A percentile compares a stretch with the other conserved stretches of the same genome.
Conservation (phyloP, 2,797 vertebrate species). For the Pogonophryne albipinna region DNA sequence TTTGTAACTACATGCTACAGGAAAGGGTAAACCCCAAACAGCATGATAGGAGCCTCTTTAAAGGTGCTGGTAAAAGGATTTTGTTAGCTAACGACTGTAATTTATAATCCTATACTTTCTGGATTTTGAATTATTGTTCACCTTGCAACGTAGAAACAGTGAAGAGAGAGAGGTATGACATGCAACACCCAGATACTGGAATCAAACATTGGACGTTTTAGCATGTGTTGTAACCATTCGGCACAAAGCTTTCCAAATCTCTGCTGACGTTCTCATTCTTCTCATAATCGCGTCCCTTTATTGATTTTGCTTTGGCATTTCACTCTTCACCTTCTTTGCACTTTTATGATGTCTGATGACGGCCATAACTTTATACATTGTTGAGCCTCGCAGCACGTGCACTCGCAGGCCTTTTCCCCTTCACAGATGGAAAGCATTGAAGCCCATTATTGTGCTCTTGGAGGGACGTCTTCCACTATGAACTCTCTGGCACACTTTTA, state of each 20-base stretch:
- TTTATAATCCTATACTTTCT: too few relatives aligned
- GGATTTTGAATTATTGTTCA: too few relatives aligned
- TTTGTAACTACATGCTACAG: too few relatives aligned
- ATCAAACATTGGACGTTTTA: too few relatives aligned
- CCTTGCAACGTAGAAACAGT: too few relatives aligned
- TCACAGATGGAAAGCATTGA: slow-evolving; percentile 88
- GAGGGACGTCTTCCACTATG: slow-evolving; percentile 85
- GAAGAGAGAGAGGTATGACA: too few relatives aligned
- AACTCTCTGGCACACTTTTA: slow-evolving; percentile 90
- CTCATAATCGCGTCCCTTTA: slow-evolving; percentile 14
- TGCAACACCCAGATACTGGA: too few relatives aligned
- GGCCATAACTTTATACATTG: slow-evolving; percentile 76
- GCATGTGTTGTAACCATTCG: too few relatives aligned
- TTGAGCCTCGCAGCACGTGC: slow-evolving; percentile 80
- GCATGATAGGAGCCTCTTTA: too few relatives aligned
- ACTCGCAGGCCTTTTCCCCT: slow-evolving; percentile 75
- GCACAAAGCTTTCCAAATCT: slow-evolving; percentile 1
- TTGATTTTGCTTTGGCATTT: slow-evolving; percentile 42
- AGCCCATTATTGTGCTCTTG: slow-evolving; percentile 86
- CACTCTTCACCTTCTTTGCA: slow-evolving; percentile 39
- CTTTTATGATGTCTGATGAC: slow-evolving; percentile 69
- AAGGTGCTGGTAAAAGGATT: too few relatives aligned
- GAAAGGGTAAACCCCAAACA: too few relatives aligned
- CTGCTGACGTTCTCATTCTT: neutral
- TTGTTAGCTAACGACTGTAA: too few relatives aligned